Evolutionary conservation across 2,113 vertebrate genomes (phyloP), one percentile per base, ranked within the genome.

Genomic region (Petromus typicus): DNA sequence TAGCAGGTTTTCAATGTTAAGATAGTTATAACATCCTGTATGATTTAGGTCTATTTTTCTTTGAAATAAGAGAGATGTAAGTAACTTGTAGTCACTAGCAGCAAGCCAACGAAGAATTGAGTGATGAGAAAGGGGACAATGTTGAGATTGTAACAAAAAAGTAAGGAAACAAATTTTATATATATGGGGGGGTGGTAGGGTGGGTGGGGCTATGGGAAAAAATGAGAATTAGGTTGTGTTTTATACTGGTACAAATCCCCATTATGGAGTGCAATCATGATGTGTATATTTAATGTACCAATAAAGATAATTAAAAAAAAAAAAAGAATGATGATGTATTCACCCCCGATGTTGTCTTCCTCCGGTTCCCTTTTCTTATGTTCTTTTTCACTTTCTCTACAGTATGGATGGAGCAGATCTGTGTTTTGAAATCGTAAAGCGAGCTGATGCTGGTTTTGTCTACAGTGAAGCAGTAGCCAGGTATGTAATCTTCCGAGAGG

Each of bases 381-480:
- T 81, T 56, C 59, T 95, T 96, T 94, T 97, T 95, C 34, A 32
- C 40, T 97, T 95, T 96, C 90, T 96, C 96, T 81, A 67, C 98
- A 99, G 99, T 97, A 99, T 99, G 99, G 99, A 99, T 96, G 99
- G 99, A 97, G 99, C 99, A 40, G 99, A 99, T 97, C 98, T 99
- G 96, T 99, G 99, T 98, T 99, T 99, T 98, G 99, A 99, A 98
- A 99, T 99, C 12, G 99, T 99, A 86, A 99, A 99, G 98, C 97
- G 99, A 98, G 99, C 99, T 8, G 99, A 99, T 85, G 99, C 99
- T 94, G 99, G 99, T 76, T 99, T 99, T 97, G 99, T 99, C 86
- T 99, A 99, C 99, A 99, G 99, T 2, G 99, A 99, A 98, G 99
- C 99, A 51, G 99, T 99, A 97, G 99, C 99, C 98, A 99, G 99